These are phyloP conservation scores for Sinocyclocheilus grahami DNA, from an alignment of 2,113 vertebrate species.

Conservation along the genomic window DNA sequence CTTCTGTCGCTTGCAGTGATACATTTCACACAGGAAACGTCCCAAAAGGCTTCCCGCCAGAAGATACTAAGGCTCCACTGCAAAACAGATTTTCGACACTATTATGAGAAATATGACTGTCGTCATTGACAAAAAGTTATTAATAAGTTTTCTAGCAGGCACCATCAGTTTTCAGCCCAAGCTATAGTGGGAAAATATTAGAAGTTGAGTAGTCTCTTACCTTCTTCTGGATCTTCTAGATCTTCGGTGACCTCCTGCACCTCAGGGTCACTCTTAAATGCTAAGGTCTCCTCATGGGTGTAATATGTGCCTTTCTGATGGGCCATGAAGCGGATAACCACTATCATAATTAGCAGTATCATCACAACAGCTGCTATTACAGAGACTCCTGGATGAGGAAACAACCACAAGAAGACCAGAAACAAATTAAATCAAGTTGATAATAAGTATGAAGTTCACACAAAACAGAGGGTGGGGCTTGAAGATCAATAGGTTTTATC, in stretches of 20 bases:
- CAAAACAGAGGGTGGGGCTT: not conserved
- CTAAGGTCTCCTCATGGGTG: conserved; percentile 77
- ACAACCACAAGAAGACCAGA: not conserved
- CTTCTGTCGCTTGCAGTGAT: conserved; percentile 68
- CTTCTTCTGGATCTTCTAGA: conserved; percentile 44
- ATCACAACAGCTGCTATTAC: conserved; percentile 72
- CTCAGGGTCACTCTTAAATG: conserved; percentile 73
- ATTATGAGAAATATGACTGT: conserved; percentile 51
- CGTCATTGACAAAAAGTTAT: not conserved
- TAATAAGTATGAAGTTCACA: not conserved
- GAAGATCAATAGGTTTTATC: not conserved
- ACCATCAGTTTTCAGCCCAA: not conserved
- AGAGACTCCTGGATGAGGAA: conserved; percentile 71
- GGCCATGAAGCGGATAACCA: conserved; percentile 74
- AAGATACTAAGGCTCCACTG: conserved; percentile 34
- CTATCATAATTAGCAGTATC: conserved; percentile 67
- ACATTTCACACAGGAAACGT: conserved; percentile 15
- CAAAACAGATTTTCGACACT: conserved; percentile 13
- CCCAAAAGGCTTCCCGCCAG: conserved; percentile 4
- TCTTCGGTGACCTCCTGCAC: conserved; percentile 78
- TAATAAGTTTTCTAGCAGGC: not conserved
- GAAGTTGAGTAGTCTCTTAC: not conserved
- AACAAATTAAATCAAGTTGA: not conserved
- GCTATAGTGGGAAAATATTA: not conserved
- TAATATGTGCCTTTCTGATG: conserved; percentile 82